A percentile compares a stretch with the other conserved stretches of the same genome.
Conservation (phyloP, 2,797 vertebrate species). For the Tapera naevia region DNA sequence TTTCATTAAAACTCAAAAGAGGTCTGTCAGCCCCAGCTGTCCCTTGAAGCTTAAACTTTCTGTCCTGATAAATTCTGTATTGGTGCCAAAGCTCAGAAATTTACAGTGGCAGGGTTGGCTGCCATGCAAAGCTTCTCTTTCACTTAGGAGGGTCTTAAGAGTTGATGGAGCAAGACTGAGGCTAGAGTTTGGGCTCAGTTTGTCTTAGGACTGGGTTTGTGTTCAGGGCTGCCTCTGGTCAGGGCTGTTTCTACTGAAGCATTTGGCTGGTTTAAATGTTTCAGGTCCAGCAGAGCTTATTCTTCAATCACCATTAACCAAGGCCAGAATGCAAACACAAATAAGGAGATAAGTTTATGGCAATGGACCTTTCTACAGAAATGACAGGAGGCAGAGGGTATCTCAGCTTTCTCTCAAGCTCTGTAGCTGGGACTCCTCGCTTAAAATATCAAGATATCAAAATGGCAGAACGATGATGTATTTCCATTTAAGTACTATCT, state of each 20-base stretch:
- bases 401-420: not conserved
- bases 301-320: not conserved
- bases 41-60: not conserved
- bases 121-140: not conserved
- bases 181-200: not conserved
- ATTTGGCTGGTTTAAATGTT: not conserved
- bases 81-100: not conserved
- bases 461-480: not conserved
- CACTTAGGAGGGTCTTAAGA: not conserved
- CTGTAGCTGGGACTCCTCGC: not conserved
- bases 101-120: not conserved
- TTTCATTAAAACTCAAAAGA: not conserved
- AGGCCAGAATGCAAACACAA: not conserved
- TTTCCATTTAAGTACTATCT: constrained; percentile 3
- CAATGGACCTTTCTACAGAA: not conserved
- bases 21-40: not conserved
- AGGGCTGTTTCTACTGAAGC: not conserved
- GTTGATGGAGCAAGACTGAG: not conserved
- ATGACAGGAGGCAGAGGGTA: not conserved
- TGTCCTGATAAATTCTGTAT: not conserved
- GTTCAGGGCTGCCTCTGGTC: not conserved
- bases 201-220: not conserved
- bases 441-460: not conserved
- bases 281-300: not conserved
- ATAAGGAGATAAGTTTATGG: not conserved